A percentile compares a stretch with the other conserved stretches of the same genome.
phyloP scores from a whole-genome alignment of 2,113 vertebrate genomes.

The Phodopus roborovskii region DNA sequence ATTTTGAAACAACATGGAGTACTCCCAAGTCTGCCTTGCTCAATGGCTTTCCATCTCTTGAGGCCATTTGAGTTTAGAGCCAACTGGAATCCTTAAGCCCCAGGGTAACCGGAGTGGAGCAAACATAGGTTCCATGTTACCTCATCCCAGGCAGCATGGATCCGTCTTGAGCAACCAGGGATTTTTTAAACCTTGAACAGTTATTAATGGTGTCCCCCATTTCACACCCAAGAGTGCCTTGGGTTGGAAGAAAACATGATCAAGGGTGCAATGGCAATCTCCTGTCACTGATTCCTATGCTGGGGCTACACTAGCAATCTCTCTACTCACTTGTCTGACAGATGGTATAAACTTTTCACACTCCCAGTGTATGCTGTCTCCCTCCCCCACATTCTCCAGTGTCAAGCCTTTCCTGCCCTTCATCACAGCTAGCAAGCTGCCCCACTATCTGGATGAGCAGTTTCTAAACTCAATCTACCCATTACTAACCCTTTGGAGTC shows the following conservation, averaged over 20 bases:
- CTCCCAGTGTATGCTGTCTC: not conserved
- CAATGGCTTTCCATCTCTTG: not conserved
- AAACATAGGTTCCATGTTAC: not conserved
- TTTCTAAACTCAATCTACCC: not conserved
- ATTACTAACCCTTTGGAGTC: not conserved
- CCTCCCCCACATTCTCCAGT: not conserved
- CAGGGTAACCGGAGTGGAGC: not conserved
- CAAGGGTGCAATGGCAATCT: not conserved
- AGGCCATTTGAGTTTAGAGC: slow-evolving; percentile 5
- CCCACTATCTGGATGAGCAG: not conserved
- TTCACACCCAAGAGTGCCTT: not conserved
- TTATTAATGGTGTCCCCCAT: not conserved
- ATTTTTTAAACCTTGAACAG: not conserved
- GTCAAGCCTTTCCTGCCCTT: not conserved
- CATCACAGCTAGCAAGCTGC: not conserved
- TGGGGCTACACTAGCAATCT: not conserved
- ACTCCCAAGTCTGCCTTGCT: slow-evolving; percentile 44
- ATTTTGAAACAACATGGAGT: slow-evolving; percentile 40
- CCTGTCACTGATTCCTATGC: not conserved
- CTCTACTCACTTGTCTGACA: not conserved
- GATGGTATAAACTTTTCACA: not conserved
- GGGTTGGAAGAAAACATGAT: not conserved
- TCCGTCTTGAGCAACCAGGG: not conserved
- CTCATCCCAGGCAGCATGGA: not conserved
- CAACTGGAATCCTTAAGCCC: slow-evolving; percentile 20